Conservation (phyloP, 1,140 invertebrate species). For the Drosophila ficusphila region DNA sequence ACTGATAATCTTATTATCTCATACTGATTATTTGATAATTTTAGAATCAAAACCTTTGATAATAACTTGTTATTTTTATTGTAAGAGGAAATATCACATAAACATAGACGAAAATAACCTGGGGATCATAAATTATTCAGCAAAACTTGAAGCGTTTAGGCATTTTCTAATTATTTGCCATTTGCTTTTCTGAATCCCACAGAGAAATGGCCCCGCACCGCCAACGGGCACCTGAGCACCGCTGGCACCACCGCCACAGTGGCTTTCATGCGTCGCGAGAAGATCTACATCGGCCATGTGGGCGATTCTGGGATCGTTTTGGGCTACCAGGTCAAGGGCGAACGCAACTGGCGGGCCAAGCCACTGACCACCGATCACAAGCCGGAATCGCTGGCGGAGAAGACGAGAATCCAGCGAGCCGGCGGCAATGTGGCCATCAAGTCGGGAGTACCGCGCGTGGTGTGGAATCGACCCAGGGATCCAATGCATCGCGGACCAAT, state of each 20-base stretch:
- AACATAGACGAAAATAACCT: too few relatives aligned
- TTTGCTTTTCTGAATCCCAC: slow-evolving; percentile 34
- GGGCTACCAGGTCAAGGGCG: slow-evolving; percentile 90
- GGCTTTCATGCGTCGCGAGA: slow-evolving; percentile 96
- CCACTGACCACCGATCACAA: slow-evolving; percentile 96
- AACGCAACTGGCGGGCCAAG: slow-evolving; percentile 90
- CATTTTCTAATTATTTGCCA: not conserved
- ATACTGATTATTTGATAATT: too few relatives aligned
- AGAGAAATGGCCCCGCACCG: slow-evolving; percentile 97
- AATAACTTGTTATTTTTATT: too few relatives aligned
- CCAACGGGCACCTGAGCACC: slow-evolving; percentile 96
- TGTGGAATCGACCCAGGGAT: slow-evolving; percentile 96
- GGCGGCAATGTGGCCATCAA: slow-evolving; percentile 96
- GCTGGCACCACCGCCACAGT: slow-evolving; percentile 98
- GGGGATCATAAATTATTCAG: too few relatives aligned
- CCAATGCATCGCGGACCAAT: slow-evolving; percentile 90
- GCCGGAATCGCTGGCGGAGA: slow-evolving; percentile 95
- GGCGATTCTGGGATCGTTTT: slow-evolving; percentile 98
- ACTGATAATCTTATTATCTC: too few relatives aligned
- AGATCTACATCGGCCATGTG: slow-evolving; percentile 98
- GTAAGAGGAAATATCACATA: too few relatives aligned
- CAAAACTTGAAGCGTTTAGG: not conserved
- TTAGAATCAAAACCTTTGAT: too few relatives aligned
- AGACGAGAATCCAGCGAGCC: slow-evolving; percentile 92
- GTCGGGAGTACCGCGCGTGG: slow-evolving; percentile 96